phyloP scores from a whole-genome alignment of 92 coral and sea anemone species.

The Galaxea fascicularis region DNA sequence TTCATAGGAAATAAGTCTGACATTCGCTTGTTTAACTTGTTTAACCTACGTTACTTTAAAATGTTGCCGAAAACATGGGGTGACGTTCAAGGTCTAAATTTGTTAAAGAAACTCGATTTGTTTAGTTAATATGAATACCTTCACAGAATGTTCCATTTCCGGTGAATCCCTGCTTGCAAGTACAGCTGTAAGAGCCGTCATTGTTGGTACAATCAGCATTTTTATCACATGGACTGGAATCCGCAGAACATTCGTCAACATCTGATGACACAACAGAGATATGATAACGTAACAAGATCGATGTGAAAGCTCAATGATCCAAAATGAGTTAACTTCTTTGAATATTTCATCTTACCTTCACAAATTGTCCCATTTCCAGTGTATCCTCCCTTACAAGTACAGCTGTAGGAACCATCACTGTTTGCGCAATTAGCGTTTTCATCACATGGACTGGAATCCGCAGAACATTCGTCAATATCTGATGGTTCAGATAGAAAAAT shows the following conservation, averaged over 20 bases:
- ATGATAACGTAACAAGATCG: no score
- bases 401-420: slow-evolving; percentile 70
- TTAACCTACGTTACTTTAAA: no score
- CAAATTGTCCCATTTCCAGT: slow-evolving; percentile 69
- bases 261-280: neutral
- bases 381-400: slow-evolving; percentile 69
- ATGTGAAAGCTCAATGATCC: no score
- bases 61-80: no score
- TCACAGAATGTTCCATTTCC: slow-evolving; percentile 62
- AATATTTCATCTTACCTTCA: slow-evolving; percentile 31
- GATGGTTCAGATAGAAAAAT: neutral
- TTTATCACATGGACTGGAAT: slow-evolving; percentile 43
- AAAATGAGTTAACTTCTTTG: slow-evolving; percentile 29
- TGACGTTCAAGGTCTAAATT: no score
- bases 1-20: no score
- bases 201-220: slow-evolving; percentile 70
- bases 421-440: slow-evolving; percentile 60
- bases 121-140: no score
- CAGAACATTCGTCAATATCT: slow-evolving; percentile 71
- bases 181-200: slow-evolving; percentile 73
- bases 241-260: slow-evolving; percentile 67
- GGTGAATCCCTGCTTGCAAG: slow-evolving; percentile 70
- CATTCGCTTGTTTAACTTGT: no score
- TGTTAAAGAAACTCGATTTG: no score
- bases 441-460: slow-evolving; percentile 47